These are phyloP conservation scores for Lydus trimaculatus DNA, from an alignment of 2,888 invertebrate species.

Conservation along the genomic window DNA sequence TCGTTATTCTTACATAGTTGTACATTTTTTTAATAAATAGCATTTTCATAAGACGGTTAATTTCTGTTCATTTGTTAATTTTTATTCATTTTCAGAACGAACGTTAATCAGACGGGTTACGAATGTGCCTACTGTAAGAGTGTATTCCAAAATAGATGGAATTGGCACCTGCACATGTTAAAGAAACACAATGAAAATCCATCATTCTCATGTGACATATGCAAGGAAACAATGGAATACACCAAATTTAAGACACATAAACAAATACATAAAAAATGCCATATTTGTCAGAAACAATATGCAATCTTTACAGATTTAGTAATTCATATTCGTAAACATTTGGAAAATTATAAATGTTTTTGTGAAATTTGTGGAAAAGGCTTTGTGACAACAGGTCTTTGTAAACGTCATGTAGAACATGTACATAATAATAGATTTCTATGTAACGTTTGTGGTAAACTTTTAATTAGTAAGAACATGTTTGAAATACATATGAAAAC, in stretches of 20 bases:
- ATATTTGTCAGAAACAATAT: not conserved
- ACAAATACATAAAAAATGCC: not conserved
- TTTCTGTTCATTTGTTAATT: too few species aligned
- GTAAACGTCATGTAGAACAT: not conserved
- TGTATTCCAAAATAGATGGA: not conserved
- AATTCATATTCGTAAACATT: constrained; percentile 64
- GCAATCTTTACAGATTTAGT: constrained; percentile 42
- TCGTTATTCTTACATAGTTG: too few species aligned
- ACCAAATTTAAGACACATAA: too few species aligned
- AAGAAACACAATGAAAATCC: not conserved
- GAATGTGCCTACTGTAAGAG: not conserved
- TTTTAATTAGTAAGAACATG: not conserved
- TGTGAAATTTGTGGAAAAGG: constrained; percentile 54
- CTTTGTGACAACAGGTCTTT: not conserved
- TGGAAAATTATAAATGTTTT: constrained; percentile 63
- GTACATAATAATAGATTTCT: not conserved
- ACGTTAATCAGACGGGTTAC: not conserved
- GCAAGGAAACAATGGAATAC: not conserved
- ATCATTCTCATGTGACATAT: not conserved
- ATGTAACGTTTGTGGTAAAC: constrained; percentile 18
- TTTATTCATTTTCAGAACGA: not conserved
- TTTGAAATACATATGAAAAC: not conserved
- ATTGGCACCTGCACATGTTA: not conserved
- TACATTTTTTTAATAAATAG: too few species aligned
- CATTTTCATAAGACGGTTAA: too few species aligned